phyloP scores from a whole-genome alignment of 2,113 vertebrate genomes.

The Sapajus apella region DNA sequence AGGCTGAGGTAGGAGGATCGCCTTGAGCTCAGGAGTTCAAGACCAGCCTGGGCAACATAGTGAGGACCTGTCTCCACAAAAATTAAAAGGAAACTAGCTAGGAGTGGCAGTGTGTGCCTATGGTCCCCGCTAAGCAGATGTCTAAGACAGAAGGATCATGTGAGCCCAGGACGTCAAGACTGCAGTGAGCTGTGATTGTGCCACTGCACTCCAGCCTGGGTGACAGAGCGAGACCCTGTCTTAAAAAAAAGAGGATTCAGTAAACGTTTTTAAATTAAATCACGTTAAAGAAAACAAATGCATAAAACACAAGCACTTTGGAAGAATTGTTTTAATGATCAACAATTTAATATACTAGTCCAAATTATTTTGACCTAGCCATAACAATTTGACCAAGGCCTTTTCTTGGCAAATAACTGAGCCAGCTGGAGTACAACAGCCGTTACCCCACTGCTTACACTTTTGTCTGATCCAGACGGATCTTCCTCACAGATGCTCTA shows the following conservation, averaged over 20 bases:
- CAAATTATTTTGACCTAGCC: slow-evolving; percentile 10
- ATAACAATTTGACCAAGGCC: background rate
- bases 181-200: too few relatives aligned
- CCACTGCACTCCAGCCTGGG: too few relatives aligned
- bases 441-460: background rate
- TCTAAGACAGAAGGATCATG: too few relatives aligned
- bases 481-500: background rate
- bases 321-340: background rate
- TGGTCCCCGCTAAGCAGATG: too few relatives aligned
- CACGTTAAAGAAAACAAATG: slow-evolving; percentile 2
- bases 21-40: too few relatives aligned
- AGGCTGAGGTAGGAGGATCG: too few relatives aligned
- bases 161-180: too few relatives aligned
- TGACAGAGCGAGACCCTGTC: too few relatives aligned
- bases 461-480: background rate
- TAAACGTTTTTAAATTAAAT: slow-evolving; percentile 39
- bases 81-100: too few relatives aligned
- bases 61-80: too few relatives aligned
- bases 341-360: slow-evolving; percentile 37
- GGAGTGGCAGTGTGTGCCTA: too few relatives aligned
- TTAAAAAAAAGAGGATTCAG: background rate
- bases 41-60: too few relatives aligned
- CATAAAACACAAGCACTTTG: background rate
- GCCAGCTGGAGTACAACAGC: slow-evolving; percentile 7
- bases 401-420: slow-evolving; percentile 13